phyloP scores from a whole-genome alignment of 2,888 invertebrate species.

The Metopia argyrocephala region DNA sequence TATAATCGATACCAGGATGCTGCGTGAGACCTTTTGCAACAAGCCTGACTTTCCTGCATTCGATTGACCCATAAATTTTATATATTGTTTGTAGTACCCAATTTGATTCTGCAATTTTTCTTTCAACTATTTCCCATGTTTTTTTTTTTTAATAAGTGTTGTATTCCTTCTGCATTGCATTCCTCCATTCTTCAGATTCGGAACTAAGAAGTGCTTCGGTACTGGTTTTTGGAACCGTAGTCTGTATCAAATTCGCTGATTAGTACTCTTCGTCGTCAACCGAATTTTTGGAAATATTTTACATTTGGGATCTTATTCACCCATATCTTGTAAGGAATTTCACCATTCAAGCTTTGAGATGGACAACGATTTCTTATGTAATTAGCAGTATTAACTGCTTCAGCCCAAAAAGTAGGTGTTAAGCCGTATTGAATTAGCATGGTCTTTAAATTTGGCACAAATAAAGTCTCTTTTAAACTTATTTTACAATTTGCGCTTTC shows the following conservation, averaged over 20 bases:
- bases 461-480: too few relatives aligned
- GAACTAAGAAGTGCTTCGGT: conserved; percentile 33
- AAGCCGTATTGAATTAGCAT: too few relatives aligned
- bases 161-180: conserved; percentile 53
- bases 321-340: conserved; percentile 53
- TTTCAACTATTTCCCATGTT: conserved; percentile 65
- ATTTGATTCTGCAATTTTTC: conserved; percentile 67
- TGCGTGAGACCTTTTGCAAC: conserved; percentile 71
- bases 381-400: conserved; percentile 69
- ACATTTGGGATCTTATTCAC: conserved; percentile 50
- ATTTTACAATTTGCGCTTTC: too few relatives aligned
- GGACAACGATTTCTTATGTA: conserved; percentile 67
- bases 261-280: conserved; percentile 22
- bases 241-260: conserved; percentile 32
- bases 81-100: conserved; percentile 69
- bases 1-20: conserved; percentile 69
- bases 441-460: too few relatives aligned
- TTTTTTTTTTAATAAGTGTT: conserved; percentile 27
- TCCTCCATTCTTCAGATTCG: conserved; percentile 45
- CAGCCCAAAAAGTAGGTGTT: conserved; percentile 68
- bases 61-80: conserved; percentile 65
- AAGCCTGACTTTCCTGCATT: conserved; percentile 69
- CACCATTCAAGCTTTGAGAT: conserved; percentile 47
- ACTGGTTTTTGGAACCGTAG: conserved; percentile 32
- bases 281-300: conserved; percentile 53